Base-by-base conservation (phyloP, 2,113 vertebrate genomes). In the Nycticorax nycticorax region DNA sequence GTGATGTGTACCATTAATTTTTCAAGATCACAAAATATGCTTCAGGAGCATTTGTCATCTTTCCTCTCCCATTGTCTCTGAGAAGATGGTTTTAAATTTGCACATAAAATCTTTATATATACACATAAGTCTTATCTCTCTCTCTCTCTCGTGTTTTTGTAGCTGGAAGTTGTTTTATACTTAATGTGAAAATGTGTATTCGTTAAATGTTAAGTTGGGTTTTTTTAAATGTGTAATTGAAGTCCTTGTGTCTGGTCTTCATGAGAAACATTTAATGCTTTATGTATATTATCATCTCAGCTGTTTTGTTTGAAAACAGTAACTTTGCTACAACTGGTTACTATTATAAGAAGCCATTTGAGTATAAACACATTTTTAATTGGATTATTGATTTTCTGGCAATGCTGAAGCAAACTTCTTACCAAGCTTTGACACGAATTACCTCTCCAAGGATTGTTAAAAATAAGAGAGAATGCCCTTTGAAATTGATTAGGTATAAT, bases 281-380 rank as follows among this genome's bases (percentile, higher is more conserved):
- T 69, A 5, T 81, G 48, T 62, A 35, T 85, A 2, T 67, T 53
- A 19, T 5, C 6, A 35, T 28, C 57, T 77, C 55, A 71, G 33
- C 23, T 92, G 27, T 55, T 95, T 39, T 47, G 23, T 75, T 91
- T 88, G 55, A 90, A 94, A 76, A 69, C 26, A 50, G 1, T 74
- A 82, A 74, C 39, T 80, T 28, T 57, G 5, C 22, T 92, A 37
- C 52, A 88, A 78, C 39, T 91, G 79, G 80, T 95, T 95, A 85
- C 69, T 91, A 18, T 80, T 87, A 68, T 35, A 90, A 97, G 93
- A 92, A 96, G 86, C 92, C 96, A 94, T 93, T 92, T 96, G 76
- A 93, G 92, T 95, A 37, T 56, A 57, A 68, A 91, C 57, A 17
- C 13, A 53, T 56, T 93, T 92, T 87, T 86, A 12, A 75, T 93